Base-by-base conservation (phyloP, 2,888 invertebrate species). In the Heliconius sara region DNA sequence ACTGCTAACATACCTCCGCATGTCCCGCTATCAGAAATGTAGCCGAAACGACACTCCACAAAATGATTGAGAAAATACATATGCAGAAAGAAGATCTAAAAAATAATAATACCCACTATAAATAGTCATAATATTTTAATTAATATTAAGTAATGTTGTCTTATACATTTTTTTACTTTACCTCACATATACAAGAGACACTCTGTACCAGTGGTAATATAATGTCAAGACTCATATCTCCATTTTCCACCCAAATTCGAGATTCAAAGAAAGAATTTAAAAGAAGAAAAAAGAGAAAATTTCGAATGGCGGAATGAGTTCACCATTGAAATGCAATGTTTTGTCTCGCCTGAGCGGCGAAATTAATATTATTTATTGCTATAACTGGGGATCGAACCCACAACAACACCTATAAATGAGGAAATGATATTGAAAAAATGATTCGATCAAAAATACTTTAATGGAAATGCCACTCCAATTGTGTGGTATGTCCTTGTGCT, bases 11-110 rank as follows among this genome's bases (percentile, higher is more conserved):
- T 89, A 95, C 96, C 91, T 97, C 96, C 25, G 96, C 96, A 86
- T 97, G 97, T 27, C 96, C 96, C 25, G 97, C 96, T 75, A 96
- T 88, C 52, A 96, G 91, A 83, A 97, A 96, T 19, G 96, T 90
- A 19, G 93, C 91, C 76, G 96, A 95, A 82, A 96, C 94, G 82
- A 96, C 90, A 57, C 91, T 87, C 97, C 97, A 97, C 76, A 97
- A 89, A 79, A 95, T 89, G 22, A 96, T 90, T 39, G 97, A 96
- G 67, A 96, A 89, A 77, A 96, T 85, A 86, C 96, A 96, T 84
- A 96, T 92, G 89, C 96, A 93, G 72, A 96, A 90, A 6, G 96
- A 93, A 68, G 96, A 96, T 75, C 96, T 96, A 60, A 91, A 67
- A 90, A 80, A 77, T 43, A 43, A 25, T 39, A 74, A 63, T 63